These are phyloP conservation scores for Taurulus bubalis DNA, from an alignment of 2,113 vertebrate genomes.

Conservation along the genomic window DNA sequence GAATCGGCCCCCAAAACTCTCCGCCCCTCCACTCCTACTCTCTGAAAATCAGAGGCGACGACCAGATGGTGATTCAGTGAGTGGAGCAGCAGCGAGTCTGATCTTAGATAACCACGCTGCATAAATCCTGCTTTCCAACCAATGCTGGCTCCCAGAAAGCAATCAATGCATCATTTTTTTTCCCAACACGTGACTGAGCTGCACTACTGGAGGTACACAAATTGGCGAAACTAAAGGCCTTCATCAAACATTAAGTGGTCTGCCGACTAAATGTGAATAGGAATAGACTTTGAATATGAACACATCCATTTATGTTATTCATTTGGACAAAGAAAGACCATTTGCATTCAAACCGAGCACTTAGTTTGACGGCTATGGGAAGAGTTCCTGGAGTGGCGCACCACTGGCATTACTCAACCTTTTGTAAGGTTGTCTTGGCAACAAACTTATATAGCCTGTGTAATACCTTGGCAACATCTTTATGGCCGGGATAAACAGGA, in stretches of 20 bases:
- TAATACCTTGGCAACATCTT: slow-evolving; percentile 36
- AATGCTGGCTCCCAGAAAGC: slow-evolving; percentile 13
- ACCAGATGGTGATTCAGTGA: slow-evolving; percentile 25
- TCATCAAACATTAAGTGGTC: background rate
- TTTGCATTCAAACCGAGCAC: background rate
- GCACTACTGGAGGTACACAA: background rate
- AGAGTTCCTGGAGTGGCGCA: background rate
- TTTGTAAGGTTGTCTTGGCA: slow-evolving; percentile 34
- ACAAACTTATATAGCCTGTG: slow-evolving; percentile 32
- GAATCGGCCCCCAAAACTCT: slow-evolving; percentile 9
- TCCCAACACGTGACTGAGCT: slow-evolving; percentile 5
- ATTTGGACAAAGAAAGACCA: background rate
- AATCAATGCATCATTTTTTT: background rate
- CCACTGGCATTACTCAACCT: slow-evolving; percentile 12
- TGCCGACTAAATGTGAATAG: background rate
- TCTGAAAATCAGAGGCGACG: slow-evolving; percentile 21
- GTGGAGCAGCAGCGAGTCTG: slow-evolving; percentile 10
- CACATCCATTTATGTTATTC: background rate
- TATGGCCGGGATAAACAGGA: slow-evolving; percentile 11
- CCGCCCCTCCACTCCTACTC: slow-evolving; percentile 24
- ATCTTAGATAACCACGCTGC: slow-evolving; percentile 5
- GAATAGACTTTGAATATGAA: background rate
- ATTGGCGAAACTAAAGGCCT: background rate
- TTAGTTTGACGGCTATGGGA: slow-evolving; percentile 6
- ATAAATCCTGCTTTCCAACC: slow-evolving; percentile 4